Evolutionary conservation across 2,888 invertebrate genomes (phyloP).

Genomic region (Tortrix viridana): DNA sequence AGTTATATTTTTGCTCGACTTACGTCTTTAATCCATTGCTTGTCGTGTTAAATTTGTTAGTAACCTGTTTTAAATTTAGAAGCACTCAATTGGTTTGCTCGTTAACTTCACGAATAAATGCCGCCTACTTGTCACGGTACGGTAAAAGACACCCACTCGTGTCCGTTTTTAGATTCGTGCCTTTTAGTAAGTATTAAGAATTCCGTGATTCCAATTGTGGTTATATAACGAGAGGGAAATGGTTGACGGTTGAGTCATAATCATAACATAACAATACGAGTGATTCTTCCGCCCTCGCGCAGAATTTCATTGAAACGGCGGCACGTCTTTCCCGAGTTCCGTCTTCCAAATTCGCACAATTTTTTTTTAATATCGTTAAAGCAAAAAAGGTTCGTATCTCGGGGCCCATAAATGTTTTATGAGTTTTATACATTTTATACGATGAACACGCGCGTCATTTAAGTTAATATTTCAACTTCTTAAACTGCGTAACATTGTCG

Average conservation of each 20-base stretch:
- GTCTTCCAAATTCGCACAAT: conserved; percentile 13
- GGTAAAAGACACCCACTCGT: too few species aligned
- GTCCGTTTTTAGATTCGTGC: too few species aligned
- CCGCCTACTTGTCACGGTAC: too few species aligned
- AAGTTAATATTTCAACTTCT: conserved; percentile 39
- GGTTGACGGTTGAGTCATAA: conserved; percentile 5
- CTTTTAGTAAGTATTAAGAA: too few species aligned
- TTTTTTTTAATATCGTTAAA: conserved; percentile 30
- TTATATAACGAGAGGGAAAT: too few species aligned
- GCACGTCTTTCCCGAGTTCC: neutral
- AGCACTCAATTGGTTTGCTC: too few species aligned
- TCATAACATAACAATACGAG: conserved; percentile 1
- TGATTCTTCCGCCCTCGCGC: conserved; percentile 5
- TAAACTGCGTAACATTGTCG: conserved; percentile 44
- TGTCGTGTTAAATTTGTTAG: too few species aligned
- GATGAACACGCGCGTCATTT: conserved; percentile 34
- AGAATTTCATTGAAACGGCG: conserved; percentile 11
- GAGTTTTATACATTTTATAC: conserved; percentile 33
- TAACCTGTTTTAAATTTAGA: neutral
- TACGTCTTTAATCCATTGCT: too few species aligned
- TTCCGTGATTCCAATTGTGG: too few species aligned
- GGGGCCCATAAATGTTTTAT: conserved; percentile 38
- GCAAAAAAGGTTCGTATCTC: conserved; percentile 26
- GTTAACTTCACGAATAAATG: too few species aligned
- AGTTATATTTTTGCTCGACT: neutral